phyloP scores from a whole-genome alignment of 2,113 vertebrate genomes.

The Oreamnos americanus region DNA sequence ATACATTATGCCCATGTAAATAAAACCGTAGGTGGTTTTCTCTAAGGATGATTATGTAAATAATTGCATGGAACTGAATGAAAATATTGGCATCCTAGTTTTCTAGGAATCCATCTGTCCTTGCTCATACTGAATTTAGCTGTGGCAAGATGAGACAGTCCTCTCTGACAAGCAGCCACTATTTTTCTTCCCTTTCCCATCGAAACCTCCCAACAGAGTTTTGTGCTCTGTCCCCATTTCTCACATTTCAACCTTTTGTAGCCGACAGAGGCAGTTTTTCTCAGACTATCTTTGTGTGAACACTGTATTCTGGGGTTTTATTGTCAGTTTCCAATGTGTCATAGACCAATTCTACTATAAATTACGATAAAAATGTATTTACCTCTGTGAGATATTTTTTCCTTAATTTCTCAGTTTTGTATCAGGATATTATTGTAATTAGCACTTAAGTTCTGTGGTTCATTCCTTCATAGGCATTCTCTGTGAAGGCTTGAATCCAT shows the following conservation, averaged over 20 bases:
- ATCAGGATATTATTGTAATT: background rate
- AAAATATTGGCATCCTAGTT: constrained; percentile 27
- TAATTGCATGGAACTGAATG: background rate
- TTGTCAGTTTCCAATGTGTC: background rate
- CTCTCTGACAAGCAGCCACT: background rate
- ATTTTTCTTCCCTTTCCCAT: background rate
- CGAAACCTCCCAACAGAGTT: background rate
- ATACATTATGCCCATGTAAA: constrained; percentile 26
- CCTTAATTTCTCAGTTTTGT: background rate
- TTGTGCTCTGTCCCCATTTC: background rate
- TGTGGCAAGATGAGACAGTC: background rate
- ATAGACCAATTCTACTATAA: background rate
- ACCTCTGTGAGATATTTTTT: background rate
- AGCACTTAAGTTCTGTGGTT: background rate
- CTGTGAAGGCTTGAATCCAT: background rate
- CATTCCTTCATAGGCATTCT: background rate
- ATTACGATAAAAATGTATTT: background rate
- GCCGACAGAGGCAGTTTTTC: background rate
- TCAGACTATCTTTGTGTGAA: background rate
- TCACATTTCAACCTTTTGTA: background rate
- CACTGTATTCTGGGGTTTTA: background rate
- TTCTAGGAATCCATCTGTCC: background rate
- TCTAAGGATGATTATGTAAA: constrained; percentile 25
- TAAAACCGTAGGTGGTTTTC: background rate
- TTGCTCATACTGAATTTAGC: background rate